Base-by-base conservation (phyloP, 2,888 invertebrate species). In the Polydrusus pterygomalis region DNA sequence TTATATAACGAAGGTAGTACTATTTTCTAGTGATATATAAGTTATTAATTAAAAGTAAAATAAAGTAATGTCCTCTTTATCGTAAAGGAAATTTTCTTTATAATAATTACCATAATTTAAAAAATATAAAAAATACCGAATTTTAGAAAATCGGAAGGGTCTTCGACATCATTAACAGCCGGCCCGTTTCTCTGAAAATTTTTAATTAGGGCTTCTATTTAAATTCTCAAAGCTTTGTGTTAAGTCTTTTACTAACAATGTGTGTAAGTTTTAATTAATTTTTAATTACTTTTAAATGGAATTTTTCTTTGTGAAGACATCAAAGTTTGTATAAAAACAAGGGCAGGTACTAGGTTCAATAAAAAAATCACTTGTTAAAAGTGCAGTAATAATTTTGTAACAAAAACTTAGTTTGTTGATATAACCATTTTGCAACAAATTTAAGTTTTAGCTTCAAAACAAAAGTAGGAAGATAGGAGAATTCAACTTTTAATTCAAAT, bases 201-300 rank as follows among this genome's bases (percentile, higher is more conserved):
- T 63, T 63, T 63, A 63, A 63, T 63, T 63, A 63, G 40, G 63
- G 25, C 1, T 45, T 18, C 63, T 47, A 25, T 47, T 60, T 18
- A 63, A 63, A 63, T 15, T 63, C 30, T 40, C 47, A 25, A 63
- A 63, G 43, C 63, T 63, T 45, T 63, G 25, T 63, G 25, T 43
- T 63, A 47, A 63, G 18, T 40, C 63, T 25, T 47, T 63, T 47
- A n/a, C 47, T 20, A 45, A 47, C 45, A 63, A 47, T 30, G 45
- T 45, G 63, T 63, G 47, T 25, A 63, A 47, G 47, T 63, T 63
- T 63, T 63, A 63, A 63, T 63, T 63, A 63, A 63, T 63, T 63
- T 63, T 63, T 63, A 45, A 63, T 43, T 45, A 45, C 18, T 20
- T 45, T 18, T 40, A 6, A 43, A 25, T 30, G 9, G 45, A 30